phyloP scores from a whole-genome alignment of 2,888 invertebrate genomes.

The Yponomeuta malinellus region DNA sequence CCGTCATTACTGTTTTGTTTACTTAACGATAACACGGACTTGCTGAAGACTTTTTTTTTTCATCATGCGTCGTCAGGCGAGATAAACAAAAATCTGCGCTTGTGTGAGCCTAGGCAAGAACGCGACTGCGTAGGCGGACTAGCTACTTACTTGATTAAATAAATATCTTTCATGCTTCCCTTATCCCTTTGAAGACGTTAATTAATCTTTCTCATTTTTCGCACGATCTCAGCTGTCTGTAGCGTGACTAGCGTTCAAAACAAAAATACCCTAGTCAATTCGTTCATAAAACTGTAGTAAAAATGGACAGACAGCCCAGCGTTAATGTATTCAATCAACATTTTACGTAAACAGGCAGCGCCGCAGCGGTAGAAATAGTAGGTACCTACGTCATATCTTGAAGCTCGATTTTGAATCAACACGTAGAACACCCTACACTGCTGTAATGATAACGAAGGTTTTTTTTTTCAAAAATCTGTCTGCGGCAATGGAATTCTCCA shows the following conservation, averaged over 20 bases:
- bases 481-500: too few species aligned
- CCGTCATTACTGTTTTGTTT: neutral
- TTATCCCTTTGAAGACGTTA: conserved; percentile 5
- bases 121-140: neutral
- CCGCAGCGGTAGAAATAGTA: too few species aligned
- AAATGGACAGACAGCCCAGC: too few species aligned
- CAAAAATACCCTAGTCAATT: neutral
- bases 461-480: too few species aligned
- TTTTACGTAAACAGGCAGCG: too few species aligned
- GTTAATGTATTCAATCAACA: too few species aligned
- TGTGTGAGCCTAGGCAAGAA: neutral
- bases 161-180: neutral
- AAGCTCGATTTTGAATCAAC: too few species aligned
- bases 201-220: neutral
- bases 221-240: neutral
- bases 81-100: neutral
- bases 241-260: neutral
- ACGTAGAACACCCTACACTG: too few species aligned
- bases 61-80: neutral
- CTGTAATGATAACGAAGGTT: too few species aligned
- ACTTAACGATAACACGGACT: neutral
- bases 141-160: neutral
- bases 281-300: too few species aligned
- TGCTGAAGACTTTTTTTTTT: neutral
- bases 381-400: too few species aligned